Evolutionary conservation across 2,797 vertebrate species (phyloP).

Genomic region (Danio kyathit): DNA sequence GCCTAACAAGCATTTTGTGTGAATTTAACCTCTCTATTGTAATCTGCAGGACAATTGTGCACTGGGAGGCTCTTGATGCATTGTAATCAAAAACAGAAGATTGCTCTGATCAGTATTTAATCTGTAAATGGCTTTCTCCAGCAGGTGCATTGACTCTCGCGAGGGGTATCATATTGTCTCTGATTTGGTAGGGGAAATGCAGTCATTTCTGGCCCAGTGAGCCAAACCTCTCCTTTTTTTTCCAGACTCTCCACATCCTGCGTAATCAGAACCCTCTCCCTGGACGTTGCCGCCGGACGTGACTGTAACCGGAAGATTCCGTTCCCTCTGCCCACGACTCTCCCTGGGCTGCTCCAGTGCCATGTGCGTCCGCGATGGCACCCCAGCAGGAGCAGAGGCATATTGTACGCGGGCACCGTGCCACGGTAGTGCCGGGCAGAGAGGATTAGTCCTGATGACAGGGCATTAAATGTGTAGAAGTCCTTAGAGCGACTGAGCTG

Average conservation of each 20-base stretch:
- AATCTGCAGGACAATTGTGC: constrained; percentile 41
- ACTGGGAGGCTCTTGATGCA: constrained; percentile 37
- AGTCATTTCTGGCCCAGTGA: constrained; percentile 48
- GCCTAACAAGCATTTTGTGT: constrained; percentile 25
- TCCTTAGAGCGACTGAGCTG: constrained; percentile 73
- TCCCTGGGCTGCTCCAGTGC: constrained; percentile 61
- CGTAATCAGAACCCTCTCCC: constrained; percentile 61
- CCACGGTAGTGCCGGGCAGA: constrained; percentile 70
- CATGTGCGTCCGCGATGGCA: constrained; percentile 66
- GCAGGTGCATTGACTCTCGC: constrained; percentile 47
- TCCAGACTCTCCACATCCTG: constrained; percentile 44
- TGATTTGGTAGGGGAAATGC: constrained; percentile 53
- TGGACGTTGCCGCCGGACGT: constrained; percentile 47
- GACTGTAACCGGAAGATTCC: constrained; percentile 57
- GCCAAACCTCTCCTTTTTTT: constrained; percentile 46
- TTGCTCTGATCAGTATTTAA: constrained; percentile 50
- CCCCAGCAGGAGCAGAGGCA: constrained; percentile 69
- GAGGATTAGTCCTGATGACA: constrained; percentile 79
- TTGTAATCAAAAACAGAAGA: constrained; percentile 50
- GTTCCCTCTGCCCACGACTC: constrained; percentile 48
- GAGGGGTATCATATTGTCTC: constrained; percentile 55
- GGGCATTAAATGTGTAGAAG: constrained; percentile 80
- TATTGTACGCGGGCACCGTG: constrained; percentile 72
- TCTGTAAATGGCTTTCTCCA: constrained; percentile 52
- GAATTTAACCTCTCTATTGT: constrained; percentile 30